Evolutionary conservation across 2,888 invertebrate species (phyloP), one percentile per base, ranked within the genome.

Genomic region (Drosophila nigricruria): DNA sequence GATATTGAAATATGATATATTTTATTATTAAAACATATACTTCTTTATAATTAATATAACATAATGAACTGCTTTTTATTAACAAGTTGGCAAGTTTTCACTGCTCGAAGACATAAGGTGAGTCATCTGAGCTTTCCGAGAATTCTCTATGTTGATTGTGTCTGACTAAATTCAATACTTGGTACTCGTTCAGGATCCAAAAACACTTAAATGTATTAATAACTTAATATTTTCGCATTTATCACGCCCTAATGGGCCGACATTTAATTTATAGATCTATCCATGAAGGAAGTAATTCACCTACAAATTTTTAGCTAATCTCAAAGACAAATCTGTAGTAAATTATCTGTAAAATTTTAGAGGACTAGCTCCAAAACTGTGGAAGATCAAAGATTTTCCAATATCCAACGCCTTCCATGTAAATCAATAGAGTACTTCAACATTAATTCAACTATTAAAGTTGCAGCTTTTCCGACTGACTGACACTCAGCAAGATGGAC

Each of bases 31-130:
- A 32, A 23, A 32, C 20, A 50, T 16, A 9, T 27, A 49, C 30
- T 53, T 36, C n/a, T 16, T 27, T 57, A 23, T 61, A 42, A 52
- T 32, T 10, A 42, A 49, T 25, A 43, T 69, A 56, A 40, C 66
- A 34, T 64, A 59, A 49, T 32, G 43, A n/a, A 54, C 49, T 53
- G 57, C 43, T 69, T 59, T 62, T 45, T 59, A 54, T 16, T 50
- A 72, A 71, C 52, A 76, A 84, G 84, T 73, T 60, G 84, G 86
- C 43, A 73, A 70, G 68, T 76, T 84, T 73, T 56, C 45, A 49
- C 27, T 83, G 25, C 67, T 70, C n/a, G 73, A 86, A 67, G 72
- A 69, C 58, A 5, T 38, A 59, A 65, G 87, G 88, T 88, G 67
- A 85, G 87, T 83, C 50, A 18, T 34, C 5, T n/a, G 16, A 40